Evolutionary conservation across 2,113 vertebrate genomes (phyloP).

Genomic region (Scophthalmus maximus): DNA sequence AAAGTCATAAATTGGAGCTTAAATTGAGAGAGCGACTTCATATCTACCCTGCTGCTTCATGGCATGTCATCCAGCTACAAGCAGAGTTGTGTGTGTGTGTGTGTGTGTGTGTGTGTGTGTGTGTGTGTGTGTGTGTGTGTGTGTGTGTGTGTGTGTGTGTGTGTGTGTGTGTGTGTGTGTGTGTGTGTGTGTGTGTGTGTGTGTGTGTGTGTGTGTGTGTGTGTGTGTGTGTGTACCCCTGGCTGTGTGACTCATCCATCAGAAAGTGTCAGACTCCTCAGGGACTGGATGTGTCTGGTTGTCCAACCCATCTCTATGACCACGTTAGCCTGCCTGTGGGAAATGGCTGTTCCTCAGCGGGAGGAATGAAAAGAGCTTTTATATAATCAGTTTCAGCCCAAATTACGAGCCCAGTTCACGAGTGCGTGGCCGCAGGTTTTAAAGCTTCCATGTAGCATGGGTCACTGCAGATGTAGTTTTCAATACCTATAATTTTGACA

Average conservation of each 20-base stretch:
- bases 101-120: background rate
- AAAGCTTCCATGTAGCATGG: background rate
- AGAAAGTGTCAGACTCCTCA: slow-evolving; percentile 46
- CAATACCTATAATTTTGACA: no score
- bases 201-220: background rate
- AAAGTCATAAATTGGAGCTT: slow-evolving; percentile 51
- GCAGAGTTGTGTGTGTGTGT: slow-evolving; percentile 4
- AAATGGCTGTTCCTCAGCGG: slow-evolving; percentile 6
- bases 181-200: background rate
- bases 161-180: background rate
- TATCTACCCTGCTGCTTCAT: slow-evolving; percentile 39
- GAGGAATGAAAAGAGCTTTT: slow-evolving; percentile 11
- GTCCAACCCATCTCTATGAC: slow-evolving; percentile 33
- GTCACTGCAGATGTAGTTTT: background rate
- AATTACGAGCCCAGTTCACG: background rate
- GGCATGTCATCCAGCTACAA: slow-evolving; percentile 20
- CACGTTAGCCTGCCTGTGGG: slow-evolving; percentile 16
- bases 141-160: background rate
- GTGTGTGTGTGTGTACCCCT: background rate
- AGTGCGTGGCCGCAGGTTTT: background rate
- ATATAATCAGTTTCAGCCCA: slow-evolving; percentile 17
- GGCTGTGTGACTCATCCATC: slow-evolving; percentile 54
- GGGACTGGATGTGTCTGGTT: slow-evolving; percentile 41
- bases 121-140: background rate
- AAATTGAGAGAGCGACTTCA: slow-evolving; percentile 48